Conservation (phyloP, 2,113 vertebrate genomes). For the Hepsetus odoe region DNA sequence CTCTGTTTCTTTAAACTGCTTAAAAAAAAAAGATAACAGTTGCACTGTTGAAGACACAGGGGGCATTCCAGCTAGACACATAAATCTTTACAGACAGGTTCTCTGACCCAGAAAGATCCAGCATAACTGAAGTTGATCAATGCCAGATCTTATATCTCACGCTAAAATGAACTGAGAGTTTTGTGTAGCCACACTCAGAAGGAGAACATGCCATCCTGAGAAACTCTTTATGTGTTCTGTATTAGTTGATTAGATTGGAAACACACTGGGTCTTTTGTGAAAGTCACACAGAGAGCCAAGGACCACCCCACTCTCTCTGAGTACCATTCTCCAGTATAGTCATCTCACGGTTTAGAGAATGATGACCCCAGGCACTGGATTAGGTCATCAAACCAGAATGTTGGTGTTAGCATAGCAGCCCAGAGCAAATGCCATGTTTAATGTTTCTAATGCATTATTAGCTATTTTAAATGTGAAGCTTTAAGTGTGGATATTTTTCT, state of each 20-base stretch:
- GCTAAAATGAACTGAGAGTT: conserved; percentile 15
- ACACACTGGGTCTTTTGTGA: conserved; percentile 46
- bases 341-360: not conserved
- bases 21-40: conserved; percentile 20
- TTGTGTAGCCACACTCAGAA: conserved; percentile 22
- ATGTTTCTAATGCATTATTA: not conserved
- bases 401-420: not conserved
- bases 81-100: conserved; percentile 55
- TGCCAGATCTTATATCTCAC: conserved; percentile 37
- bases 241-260: conserved; percentile 72
- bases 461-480: not conserved
- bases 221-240: conserved; percentile 57
- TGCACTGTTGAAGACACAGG: conserved; percentile 7
- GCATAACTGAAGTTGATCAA: conserved; percentile 39
- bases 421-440: not conserved
- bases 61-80: conserved; percentile 43
- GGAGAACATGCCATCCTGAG: not conserved
- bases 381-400: not conserved
- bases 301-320: not conserved
- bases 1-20: not conserved
- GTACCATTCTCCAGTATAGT: not conserved
- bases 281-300: conserved; percentile 17
- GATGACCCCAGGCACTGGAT: not conserved
- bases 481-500: not conserved
- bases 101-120: conserved; percentile 42